These are phyloP conservation scores for Ancistrus triradiatus DNA, from an alignment of 2,113 vertebrate species.

Conservation along the genomic window DNA sequence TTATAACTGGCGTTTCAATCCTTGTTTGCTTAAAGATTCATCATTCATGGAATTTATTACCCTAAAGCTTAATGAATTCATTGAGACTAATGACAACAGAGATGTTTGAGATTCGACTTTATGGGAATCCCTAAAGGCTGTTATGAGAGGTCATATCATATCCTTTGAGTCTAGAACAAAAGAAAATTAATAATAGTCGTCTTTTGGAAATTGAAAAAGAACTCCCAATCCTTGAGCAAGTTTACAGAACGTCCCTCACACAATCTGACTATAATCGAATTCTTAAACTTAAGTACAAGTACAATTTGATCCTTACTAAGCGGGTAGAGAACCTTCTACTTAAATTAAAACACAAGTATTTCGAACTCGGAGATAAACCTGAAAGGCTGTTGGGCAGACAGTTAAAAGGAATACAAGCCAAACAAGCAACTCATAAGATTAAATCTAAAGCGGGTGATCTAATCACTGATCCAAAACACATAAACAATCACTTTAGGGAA, in stretches of 20 bases:
- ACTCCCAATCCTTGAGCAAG: too few relatives aligned
- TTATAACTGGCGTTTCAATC: not conserved
- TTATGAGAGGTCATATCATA: not conserved
- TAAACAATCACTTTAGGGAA: conserved; percentile 2
- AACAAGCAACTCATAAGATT: not conserved
- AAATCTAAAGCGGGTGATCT: not conserved
- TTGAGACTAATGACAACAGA: not conserved
- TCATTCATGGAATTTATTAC: too few relatives aligned
- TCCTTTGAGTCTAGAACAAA: too few relatives aligned
- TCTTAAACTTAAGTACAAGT: too few relatives aligned
- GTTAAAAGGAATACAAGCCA: too few relatives aligned
- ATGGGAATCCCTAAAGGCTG: not conserved
- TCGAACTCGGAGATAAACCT: conserved; percentile 6
- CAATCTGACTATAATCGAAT: too few relatives aligned
- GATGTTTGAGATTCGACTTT: not conserved
- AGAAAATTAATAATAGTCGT: not conserved
- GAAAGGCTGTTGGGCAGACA: not conserved
- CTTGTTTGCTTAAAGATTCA: too few relatives aligned
- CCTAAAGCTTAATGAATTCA: too few relatives aligned
- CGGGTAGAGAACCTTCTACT: not conserved
- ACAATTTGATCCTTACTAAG: not conserved
- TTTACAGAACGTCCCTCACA: too few relatives aligned
- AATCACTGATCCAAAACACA: not conserved
- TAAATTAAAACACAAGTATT: too few relatives aligned
- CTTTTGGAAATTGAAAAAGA: not conserved